Percentiles rank a stretch among this genome's conserved stretches.
Conservation (phyloP, 2,888 invertebrate species). For the Perizoma flavofasciatum region DNA sequence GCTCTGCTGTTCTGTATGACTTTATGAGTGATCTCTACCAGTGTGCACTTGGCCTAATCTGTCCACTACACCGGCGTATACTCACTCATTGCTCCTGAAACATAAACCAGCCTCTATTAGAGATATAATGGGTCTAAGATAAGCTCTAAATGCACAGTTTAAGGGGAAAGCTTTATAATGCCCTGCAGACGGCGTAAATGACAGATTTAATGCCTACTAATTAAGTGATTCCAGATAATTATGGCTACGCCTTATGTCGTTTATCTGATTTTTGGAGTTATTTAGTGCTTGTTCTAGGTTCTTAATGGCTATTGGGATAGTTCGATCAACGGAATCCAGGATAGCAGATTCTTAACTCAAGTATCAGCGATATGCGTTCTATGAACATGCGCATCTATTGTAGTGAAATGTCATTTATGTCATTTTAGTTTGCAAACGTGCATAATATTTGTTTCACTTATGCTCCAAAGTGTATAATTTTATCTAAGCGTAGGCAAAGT, state of each 20-base stretch:
- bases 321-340: background rate
- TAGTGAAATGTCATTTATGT: too few species aligned
- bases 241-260: slow-evolving; percentile 52
- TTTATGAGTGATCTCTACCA: background rate
- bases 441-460: too few species aligned
- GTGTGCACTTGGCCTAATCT: slow-evolving; percentile 4
- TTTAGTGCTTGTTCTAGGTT: slow-evolving; percentile 54
- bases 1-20: too few species aligned
- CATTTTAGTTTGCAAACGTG: too few species aligned
- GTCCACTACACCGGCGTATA: slow-evolving; percentile 7
- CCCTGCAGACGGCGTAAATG: slow-evolving; percentile 66
- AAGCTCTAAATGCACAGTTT: slow-evolving; percentile 68
- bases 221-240: slow-evolving; percentile 73
- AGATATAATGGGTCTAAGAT: slow-evolving; percentile 73
- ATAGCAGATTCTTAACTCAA: background rate
- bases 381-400: too few species aligned
- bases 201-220: slow-evolving; percentile 78
- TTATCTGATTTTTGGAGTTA: slow-evolving; percentile 71
- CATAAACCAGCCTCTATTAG: slow-evolving; percentile 73
- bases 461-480: too few species aligned
- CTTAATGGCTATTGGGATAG: slow-evolving; percentile 23
- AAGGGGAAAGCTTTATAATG: slow-evolving; percentile 66
- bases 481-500: too few species aligned
- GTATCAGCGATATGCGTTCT: too few species aligned
- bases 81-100: slow-evolving; percentile 42